Evolutionary conservation across 2,113 vertebrate species (phyloP).

Genomic region (Empidonax alnorum): DNA sequence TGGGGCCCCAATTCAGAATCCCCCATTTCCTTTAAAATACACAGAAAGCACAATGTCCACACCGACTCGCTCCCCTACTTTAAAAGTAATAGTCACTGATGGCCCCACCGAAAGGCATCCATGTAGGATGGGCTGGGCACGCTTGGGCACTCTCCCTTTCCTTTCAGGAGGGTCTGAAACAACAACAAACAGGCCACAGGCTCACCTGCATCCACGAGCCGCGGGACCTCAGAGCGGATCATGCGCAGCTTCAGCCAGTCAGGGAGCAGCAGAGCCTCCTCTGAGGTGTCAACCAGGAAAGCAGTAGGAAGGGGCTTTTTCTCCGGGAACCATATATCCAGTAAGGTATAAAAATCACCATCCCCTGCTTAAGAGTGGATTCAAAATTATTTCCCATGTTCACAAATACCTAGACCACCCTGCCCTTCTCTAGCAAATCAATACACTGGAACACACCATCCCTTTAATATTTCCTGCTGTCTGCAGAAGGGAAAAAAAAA

Average conservation of each 20-base stretch:
- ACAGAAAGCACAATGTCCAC: background rate
- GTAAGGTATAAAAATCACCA: slow-evolving; percentile 85
- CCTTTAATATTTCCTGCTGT: background rate
- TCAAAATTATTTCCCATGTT: background rate
- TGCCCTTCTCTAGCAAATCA: background rate
- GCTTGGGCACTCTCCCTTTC: background rate
- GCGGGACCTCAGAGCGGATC: slow-evolving; percentile 95
- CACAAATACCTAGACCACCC: background rate
- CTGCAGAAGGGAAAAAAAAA: background rate
- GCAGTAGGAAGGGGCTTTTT: slow-evolving; percentile 95
- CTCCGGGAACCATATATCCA: slow-evolving; percentile 98
- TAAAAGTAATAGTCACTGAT: background rate
- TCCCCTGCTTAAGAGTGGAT: slow-evolving; percentile 75
- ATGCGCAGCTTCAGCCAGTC: slow-evolving; percentile 98
- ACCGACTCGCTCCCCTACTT: background rate
- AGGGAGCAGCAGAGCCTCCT: slow-evolving; percentile 93
- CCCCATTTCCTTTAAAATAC: background rate
- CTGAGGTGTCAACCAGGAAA: slow-evolving; percentile 96
- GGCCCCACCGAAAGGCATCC: background rate
- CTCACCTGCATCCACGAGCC: slow-evolving; percentile 93
- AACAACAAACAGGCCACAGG: background rate
- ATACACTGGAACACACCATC: background rate
- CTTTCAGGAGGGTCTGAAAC: background rate
- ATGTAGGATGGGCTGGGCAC: background rate
- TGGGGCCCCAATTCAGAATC: background rate